Evolutionary conservation across 2,113 vertebrate species (phyloP).

Genomic region (Cynocephalus volans): DNA sequence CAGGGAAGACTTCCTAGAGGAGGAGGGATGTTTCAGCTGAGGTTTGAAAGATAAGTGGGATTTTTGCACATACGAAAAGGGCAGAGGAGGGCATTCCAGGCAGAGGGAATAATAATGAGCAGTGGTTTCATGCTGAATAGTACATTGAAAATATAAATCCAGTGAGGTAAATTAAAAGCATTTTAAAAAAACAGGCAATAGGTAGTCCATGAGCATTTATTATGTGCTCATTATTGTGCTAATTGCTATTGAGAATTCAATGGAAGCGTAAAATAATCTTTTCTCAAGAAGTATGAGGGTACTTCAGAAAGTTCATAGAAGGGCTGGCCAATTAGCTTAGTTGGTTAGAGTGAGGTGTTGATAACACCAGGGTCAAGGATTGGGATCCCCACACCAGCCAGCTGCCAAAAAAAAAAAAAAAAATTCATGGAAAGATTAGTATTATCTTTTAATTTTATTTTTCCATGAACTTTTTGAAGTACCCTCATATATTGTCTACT

Average conservation of each 20-base stretch:
- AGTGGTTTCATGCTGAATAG: background rate
- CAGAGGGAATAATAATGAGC: background rate
- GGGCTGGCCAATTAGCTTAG: no score
- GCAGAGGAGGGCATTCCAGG: background rate
- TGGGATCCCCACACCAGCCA: no score
- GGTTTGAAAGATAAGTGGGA: background rate
- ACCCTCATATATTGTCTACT: background rate
- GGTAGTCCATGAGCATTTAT: background rate
- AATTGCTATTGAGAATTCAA: background rate
- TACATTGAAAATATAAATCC: slow-evolving; percentile 35
- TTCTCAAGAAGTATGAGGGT: background rate
- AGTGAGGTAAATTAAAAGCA: background rate
- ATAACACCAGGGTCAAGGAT: no score
- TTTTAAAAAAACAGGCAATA: background rate
- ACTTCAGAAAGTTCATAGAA: no score
- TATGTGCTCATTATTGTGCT: background rate
- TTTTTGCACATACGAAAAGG: background rate
- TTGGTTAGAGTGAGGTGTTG: no score
- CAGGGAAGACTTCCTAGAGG: background rate
- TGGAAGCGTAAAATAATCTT: background rate
- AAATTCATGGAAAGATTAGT: no score
- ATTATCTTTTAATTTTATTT: no score
- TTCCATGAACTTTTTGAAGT: no score
- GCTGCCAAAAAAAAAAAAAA: no score
- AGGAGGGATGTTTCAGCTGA: background rate